Conservation (phyloP, 2,113 vertebrate genomes). For the Desmodus rotundus region DNA sequence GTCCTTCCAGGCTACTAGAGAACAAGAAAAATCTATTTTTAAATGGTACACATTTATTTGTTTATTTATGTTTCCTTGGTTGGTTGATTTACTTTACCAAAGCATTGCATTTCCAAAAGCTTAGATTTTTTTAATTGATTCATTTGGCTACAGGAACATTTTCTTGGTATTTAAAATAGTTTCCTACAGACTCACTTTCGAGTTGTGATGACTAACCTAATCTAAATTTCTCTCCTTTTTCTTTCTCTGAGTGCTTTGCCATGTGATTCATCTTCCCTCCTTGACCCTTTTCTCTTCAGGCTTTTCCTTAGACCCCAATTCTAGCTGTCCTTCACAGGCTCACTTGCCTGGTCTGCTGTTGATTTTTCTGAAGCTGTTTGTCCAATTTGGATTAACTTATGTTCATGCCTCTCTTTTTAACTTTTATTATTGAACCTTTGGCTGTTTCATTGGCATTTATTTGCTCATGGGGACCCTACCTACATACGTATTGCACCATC, state of each 20-base stretch:
- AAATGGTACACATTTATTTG: neutral
- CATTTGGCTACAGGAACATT: conserved; percentile 32
- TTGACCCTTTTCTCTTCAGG: neutral
- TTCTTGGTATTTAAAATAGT: conserved; percentile 32
- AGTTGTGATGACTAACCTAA: conserved; percentile 20
- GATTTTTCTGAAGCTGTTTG: neutral
- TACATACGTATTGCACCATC: neutral
- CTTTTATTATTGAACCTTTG: neutral
- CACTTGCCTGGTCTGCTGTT: neutral
- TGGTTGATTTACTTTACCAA: neutral
- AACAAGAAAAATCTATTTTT: conserved; percentile 28
- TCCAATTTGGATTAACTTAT: neutral
- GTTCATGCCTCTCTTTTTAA: neutral
- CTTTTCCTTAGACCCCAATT: neutral
- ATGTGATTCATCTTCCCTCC: neutral
- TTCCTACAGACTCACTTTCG: neutral
- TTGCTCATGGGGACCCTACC: neutral
- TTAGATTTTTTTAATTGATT: neutral
- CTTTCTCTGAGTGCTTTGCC: neutral
- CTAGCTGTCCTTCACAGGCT: neutral
- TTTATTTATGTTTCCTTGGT: neutral
- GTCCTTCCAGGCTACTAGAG: neutral
- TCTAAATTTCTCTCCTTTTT: conserved; percentile 4
- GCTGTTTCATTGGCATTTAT: neutral
- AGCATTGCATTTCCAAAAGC: conserved; percentile 3